A percentile compares a stretch with the other conserved stretches of the same genome.
These are phyloP conservation scores for Cariama cristata DNA, from an alignment of 2,113 vertebrate species.

Conservation along the genomic window DNA sequence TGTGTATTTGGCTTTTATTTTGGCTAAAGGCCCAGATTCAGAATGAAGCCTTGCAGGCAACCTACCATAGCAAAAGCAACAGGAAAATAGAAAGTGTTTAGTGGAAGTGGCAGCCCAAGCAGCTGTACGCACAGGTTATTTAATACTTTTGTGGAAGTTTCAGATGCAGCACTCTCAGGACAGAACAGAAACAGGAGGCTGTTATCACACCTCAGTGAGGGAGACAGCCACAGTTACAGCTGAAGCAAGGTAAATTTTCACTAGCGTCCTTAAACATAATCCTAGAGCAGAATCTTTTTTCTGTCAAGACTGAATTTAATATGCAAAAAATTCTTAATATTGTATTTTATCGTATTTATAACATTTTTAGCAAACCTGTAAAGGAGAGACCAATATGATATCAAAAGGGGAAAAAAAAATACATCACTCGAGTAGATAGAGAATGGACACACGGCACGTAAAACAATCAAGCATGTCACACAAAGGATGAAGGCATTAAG, in stretches of 20 bases:
- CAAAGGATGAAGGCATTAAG: not conserved
- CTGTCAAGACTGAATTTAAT: too few relatives aligned
- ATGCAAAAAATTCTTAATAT: not conserved
- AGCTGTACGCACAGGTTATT: not conserved
- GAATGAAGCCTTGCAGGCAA: not conserved
- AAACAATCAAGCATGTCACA: not conserved
- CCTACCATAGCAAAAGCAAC: not conserved
- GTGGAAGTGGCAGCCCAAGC: not conserved
- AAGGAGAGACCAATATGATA: not conserved
- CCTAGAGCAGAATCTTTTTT: too few relatives aligned
- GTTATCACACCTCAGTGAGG: not conserved
- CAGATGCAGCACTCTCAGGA: not conserved
- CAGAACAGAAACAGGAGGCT: not conserved
- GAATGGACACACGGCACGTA: not conserved
- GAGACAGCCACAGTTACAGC: not conserved
- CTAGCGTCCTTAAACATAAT: not conserved
- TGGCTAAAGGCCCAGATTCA: slow-evolving; percentile 15
- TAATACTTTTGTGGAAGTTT: not conserved
- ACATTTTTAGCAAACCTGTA: not conserved
- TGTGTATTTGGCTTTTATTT: not conserved
- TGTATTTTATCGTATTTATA: not conserved
- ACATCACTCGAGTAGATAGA: not conserved
- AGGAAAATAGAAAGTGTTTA: not conserved
- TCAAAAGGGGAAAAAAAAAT: not conserved
- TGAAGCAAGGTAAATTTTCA: not conserved